Conservation (phyloP, 2,888 invertebrate genomes). For the Pinctada fucata region DNA sequence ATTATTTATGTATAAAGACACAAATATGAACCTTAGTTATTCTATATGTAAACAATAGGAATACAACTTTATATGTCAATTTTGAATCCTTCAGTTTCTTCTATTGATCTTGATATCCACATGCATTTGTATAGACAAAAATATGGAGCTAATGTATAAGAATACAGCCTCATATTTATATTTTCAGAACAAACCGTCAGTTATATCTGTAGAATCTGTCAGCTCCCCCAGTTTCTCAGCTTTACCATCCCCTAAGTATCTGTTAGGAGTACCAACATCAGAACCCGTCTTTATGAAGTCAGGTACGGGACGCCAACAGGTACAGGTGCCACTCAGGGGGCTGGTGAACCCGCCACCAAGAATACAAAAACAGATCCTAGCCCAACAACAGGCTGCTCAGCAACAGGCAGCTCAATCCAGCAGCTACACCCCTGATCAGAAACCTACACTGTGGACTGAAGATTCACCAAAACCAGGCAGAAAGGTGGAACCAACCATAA, state of each 20-base stretch:
- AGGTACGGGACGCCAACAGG: slow-evolving; percentile 29
- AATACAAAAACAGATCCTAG: slow-evolving; percentile 38
- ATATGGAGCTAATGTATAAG: too few relatives aligned
- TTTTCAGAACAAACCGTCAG: too few relatives aligned
- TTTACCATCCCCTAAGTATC: slow-evolving; percentile 61
- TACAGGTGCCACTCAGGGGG: slow-evolving; percentile 9
- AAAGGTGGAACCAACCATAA: slow-evolving; percentile 1
- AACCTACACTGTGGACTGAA: slow-evolving; percentile 23
- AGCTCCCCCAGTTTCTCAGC: slow-evolving; percentile 22
- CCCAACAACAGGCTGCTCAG: slow-evolving; percentile 36
- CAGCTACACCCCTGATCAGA: slow-evolving; percentile 8
- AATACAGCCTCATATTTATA: too few relatives aligned
- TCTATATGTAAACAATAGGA: too few relatives aligned
- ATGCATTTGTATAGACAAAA: too few relatives aligned
- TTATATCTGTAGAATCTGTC: too few relatives aligned
- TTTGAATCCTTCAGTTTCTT: too few relatives aligned
- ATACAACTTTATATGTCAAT: too few relatives aligned
- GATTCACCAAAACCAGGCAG: slow-evolving; percentile 17
- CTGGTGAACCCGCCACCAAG: slow-evolving; percentile 33
- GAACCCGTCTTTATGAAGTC: slow-evolving; percentile 63
- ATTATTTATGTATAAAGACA: too few relatives aligned
- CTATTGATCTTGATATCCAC: too few relatives aligned
- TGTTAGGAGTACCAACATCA: slow-evolving; percentile 64
- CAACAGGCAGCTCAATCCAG: background rate
- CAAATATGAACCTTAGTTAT: too few relatives aligned